Evolutionary conservation across 2,888 invertebrate genomes (phyloP), one percentile per base, ranked within the genome.

Genomic region (Leucoma salicis): DNA sequence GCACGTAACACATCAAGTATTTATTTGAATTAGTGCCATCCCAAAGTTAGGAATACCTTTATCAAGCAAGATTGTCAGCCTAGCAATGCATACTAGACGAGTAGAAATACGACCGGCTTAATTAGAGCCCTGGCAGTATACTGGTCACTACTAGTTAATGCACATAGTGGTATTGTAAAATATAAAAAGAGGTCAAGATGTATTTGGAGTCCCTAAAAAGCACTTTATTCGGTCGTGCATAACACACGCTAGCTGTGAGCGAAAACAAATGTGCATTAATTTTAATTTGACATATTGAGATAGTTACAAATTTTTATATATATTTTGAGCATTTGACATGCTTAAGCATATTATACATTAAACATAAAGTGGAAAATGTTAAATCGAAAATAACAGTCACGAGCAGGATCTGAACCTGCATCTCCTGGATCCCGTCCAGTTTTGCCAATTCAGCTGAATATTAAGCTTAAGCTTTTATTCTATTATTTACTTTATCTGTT

Each of bases 31-130:
- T 64, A 65, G 49, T 51, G n/a, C n/a, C 46, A 52, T 39, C 32
- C 49, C 18, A 39, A n/a, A 38, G 44, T 47, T 43, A 49, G 33
- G 42, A 50, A 54, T 53, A 57, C 49, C 45, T 47, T 55, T 57
- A 45, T 46, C 47, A 65, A 65, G 69, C 62, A 47, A 53, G 50
- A 61, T 62, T 61, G 60, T 56, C 58, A 49, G 44, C 46, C 42
- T 33, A 13, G 60, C 58, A 62, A 67, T 70, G 69, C 66, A 68
- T 65, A 64, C 55, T 35, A 60, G 57, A 65, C 54, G 49, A 67
- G 48, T 52, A 37, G 14, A 43, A 39, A 46, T 31, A 14, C 5
- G 25, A 2, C 65, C 42, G 56, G n/a, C 18, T 7, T 45, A 46
- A 11, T 24, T 5, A 39, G 46, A 56, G 8, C 53, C 31, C 31